Percentiles rank a stretch among this genome's conserved stretches.
Evolutionary conservation across 2,797 vertebrate species (phyloP).

Genomic region (Melanotaenia boesemani): DNA sequence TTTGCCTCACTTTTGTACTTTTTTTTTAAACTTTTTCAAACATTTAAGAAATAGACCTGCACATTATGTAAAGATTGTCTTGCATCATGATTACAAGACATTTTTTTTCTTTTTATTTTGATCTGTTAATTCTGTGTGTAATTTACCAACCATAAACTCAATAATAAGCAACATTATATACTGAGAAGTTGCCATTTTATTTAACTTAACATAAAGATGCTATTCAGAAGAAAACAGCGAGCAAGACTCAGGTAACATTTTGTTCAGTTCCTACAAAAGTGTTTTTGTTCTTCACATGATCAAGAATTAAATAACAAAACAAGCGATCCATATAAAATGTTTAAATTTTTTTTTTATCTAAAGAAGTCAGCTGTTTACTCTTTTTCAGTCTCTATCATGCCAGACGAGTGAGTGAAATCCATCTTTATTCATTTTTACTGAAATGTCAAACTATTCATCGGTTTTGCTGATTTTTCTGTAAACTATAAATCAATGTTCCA

Average conservation of each 20-base stretch:
- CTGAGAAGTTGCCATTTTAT: neutral
- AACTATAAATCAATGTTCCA: neutral
- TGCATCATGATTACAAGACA: neutral
- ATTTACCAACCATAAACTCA: neutral
- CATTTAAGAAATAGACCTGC: neutral
- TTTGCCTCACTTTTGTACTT: neutral
- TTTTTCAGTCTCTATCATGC: too few relatives aligned
- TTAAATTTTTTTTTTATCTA: neutral
- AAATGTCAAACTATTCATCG: conserved; percentile 8
- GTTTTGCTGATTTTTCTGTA: neutral
- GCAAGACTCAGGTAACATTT: neutral
- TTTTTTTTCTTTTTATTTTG: conserved; percentile 5
- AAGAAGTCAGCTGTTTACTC: neutral
- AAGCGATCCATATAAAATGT: too few relatives aligned
- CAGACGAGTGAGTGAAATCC: neutral
- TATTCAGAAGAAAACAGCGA: neutral
- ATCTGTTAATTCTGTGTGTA: neutral
- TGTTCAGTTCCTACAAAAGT: too few relatives aligned
- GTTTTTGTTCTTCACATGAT: neutral
- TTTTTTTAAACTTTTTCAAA: neutral
- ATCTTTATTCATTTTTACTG: conserved; percentile 10
- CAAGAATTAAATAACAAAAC: neutral
- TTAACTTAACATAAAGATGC: neutral
- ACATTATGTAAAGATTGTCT: neutral
- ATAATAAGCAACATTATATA: neutral